Base-by-base conservation (phyloP, 2,888 invertebrate species). In the Apamea epomidion region DNA sequence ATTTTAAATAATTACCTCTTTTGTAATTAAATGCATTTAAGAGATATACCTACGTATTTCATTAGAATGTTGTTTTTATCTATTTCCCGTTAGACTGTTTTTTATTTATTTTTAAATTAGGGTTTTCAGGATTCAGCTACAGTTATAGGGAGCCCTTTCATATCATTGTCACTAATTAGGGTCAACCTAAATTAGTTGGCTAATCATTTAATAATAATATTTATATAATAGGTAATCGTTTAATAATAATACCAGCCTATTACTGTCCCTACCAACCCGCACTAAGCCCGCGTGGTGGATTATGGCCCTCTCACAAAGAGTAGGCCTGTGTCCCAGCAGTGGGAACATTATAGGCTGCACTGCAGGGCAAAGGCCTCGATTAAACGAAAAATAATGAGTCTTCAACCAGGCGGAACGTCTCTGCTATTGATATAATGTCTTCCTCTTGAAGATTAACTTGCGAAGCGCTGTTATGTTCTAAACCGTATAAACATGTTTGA, bases 401-500 rank as follows among this genome's bases (percentile, higher is more conserved):
- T 1, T 21, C 32, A 21, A 32, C 12, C 32, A 32, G 32, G 18
- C 21, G 12, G 21, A 65, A 37, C 12, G 1, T 65, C 32, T 14
- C 1, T 64, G 4, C 8, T 32, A 0, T 32, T 21, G 4, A 1
- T 37, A 37, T 37, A 37, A 54, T n/a, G 10, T 45, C 0, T 64
- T 21, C 29, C 21, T 64, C 6, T 29, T 29, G 18, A 37, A 73
- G 29, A 72, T 42, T 67, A 68, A 42, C 42, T 32, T 32, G 10
- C n/a, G 12, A 48, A 74, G 25, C 21, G 12, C 32, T 70, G 29
- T 29, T 65, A 51, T 51, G 12, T 48, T 64, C 29, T 54, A 37
- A 71, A 32, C 32, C n/a, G 1, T 67, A 67, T 71, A 78, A 69
- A 51, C 42, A 81, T 79, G 21, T 84, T 79, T 84, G 45, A 84